A percentile compares a stretch with the other conserved stretches of the same genome.
Conservation (phyloP, 1,140 invertebrate species). For the Aphaenogaster rudis region DNA sequence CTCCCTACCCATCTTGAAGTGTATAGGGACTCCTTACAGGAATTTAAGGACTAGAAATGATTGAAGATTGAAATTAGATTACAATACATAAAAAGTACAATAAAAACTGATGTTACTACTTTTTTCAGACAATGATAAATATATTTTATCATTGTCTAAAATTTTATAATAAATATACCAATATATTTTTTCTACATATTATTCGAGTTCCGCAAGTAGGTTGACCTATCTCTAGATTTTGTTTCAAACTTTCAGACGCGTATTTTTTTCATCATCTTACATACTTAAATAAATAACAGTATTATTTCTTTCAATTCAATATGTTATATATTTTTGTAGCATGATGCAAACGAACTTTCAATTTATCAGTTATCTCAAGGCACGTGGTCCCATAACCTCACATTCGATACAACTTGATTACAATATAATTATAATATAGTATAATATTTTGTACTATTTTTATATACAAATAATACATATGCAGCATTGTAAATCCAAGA, state of each 20-base stretch:
- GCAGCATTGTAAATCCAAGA: neutral
- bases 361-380: neutral
- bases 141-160: no score
- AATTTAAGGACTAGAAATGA: conserved; percentile 93
- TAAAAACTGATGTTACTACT: neutral
- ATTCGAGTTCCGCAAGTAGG: conserved; percentile 78
- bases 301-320: neutral
- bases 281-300: neutral
- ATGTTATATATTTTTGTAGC: neutral
- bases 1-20: conserved; percentile 99
- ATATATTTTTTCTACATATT: conserved; percentile 50
- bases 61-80: conserved; percentile 9
- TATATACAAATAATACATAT: neutral
- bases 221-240: conserved; percentile 87
- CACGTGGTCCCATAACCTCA: conserved; percentile 34
- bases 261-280: conserved; percentile 79
- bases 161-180: conserved; percentile 56
- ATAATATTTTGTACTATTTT: conserved; percentile 5
- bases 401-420: neutral
- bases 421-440: neutral
- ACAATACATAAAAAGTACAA: neutral
- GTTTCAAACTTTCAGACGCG: conserved; percentile 72
- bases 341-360: neutral
- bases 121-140: conserved; percentile 75
- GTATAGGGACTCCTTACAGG: conserved; percentile 91